Evolutionary conservation across 2,113 vertebrate species (phyloP).

Genomic region (Pleuronectes platessa): DNA sequence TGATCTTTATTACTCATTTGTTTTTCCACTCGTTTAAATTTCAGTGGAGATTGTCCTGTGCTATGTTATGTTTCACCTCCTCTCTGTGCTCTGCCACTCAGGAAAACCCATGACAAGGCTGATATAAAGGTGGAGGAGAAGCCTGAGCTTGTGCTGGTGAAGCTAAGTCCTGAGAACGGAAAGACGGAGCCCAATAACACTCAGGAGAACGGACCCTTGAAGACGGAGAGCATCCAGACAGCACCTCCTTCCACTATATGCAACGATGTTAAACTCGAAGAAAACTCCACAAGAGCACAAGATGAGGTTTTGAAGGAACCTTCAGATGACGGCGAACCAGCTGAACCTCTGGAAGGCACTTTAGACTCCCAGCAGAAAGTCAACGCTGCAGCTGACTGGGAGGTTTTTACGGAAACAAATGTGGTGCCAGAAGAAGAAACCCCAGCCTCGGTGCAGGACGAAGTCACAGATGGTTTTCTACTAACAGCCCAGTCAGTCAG

Average conservation of each 20-base stretch:
- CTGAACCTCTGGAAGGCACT: conserved; percentile 39
- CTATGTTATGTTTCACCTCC: neutral
- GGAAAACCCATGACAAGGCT: conserved; percentile 20
- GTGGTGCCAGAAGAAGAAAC: conserved; percentile 4
- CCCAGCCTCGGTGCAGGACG: neutral
- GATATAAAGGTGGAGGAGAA: conserved; percentile 5
- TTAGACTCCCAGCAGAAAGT: conserved; percentile 22
- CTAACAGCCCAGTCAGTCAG: neutral
- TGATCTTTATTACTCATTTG: neutral
- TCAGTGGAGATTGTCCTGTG: neutral
- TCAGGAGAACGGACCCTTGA: conserved; percentile 61
- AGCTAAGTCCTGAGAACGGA: conserved; percentile 24
- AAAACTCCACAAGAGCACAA: conserved; percentile 29
- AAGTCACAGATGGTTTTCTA: neutral
- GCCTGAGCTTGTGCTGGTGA: neutral
- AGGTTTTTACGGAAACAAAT: conserved; percentile 2
- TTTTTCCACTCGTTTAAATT: neutral
- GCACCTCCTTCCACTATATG: neutral
- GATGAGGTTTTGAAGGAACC: neutral
- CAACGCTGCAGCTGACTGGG: accelerated
- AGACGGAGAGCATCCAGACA: conserved; percentile 18
- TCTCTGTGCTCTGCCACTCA: conserved; percentile 32
- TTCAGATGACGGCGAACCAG: neutral
- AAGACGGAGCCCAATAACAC: conserved; percentile 19
- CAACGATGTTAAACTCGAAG: conserved; percentile 8